phyloP scores from a whole-genome alignment of 2,113 vertebrate species.

The Dicentrarchus labrax region DNA sequence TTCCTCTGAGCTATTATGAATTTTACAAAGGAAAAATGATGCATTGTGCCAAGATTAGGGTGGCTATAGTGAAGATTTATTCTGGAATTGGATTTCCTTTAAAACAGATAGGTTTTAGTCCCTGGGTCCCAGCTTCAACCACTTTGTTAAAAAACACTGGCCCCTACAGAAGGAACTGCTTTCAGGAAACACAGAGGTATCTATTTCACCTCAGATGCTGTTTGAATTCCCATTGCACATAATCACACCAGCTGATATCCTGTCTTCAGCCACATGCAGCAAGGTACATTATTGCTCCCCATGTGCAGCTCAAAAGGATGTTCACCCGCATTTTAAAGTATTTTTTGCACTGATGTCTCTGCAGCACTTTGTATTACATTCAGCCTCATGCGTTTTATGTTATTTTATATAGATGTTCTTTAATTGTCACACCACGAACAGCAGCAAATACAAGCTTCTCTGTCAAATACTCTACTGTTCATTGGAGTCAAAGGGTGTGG shows the following conservation, averaged over 20 bases:
- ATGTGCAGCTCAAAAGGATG: slow-evolving; percentile 27
- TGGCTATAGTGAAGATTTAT: slow-evolving; percentile 18
- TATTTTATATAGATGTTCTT: neutral
- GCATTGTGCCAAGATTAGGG: slow-evolving; percentile 19
- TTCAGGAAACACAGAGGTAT: slow-evolving; percentile 58
- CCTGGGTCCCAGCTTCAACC: slow-evolving; percentile 31
- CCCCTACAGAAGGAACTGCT: slow-evolving; percentile 30
- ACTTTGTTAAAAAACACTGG: slow-evolving; percentile 25
- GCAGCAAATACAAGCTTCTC: neutral
- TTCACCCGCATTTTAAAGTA: neutral
- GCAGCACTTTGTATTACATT: neutral
- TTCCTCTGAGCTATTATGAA: slow-evolving; percentile 32
- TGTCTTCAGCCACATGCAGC: slow-evolving; percentile 33
- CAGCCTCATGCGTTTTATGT: neutral
- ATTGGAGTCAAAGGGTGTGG: neutral
- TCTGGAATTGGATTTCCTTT: slow-evolving; percentile 47
- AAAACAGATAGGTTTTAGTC: slow-evolving; percentile 39
- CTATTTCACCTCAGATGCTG: slow-evolving; percentile 53
- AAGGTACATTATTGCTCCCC: slow-evolving; percentile 18
- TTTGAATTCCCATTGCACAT: slow-evolving; percentile 63
- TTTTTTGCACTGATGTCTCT: neutral
- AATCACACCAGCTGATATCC: slow-evolving; percentile 57
- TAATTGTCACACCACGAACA: neutral
- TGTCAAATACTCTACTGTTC: neutral
- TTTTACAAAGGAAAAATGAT: slow-evolving; percentile 36